A percentile compares a stretch with the other conserved stretches of the same genome.
These are phyloP conservation scores for Stenolophus ochropezus DNA, from an alignment of 2,888 invertebrate genomes.

Conservation along the genomic window DNA sequence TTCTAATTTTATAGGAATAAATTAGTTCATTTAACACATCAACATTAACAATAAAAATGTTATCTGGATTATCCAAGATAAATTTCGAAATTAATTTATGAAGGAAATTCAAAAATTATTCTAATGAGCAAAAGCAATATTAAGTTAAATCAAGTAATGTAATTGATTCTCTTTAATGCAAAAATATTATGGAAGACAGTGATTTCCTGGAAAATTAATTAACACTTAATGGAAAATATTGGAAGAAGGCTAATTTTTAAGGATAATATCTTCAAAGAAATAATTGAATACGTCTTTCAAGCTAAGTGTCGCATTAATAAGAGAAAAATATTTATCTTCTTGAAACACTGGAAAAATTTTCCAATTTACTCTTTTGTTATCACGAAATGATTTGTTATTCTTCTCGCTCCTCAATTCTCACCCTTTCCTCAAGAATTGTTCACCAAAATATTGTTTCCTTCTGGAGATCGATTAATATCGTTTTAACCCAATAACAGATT, in stretches of 20 bases:
- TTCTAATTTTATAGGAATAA: no score
- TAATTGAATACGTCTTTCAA: not conserved
- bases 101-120: no score
- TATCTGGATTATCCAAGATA: no score
- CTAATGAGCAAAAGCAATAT: no score
- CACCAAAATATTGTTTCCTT: no score
- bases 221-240: not conserved
- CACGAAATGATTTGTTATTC: not conserved
- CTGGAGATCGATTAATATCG: no score
- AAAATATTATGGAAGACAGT: not conserved
- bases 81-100: no score
- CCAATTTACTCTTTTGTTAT: not conserved
- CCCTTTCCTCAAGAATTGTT: not conserved
- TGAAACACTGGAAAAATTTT: not conserved
- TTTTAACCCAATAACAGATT: no score
- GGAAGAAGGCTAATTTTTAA: not conserved
- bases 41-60: no score
- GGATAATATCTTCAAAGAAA: not conserved
- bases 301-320: conserved; percentile 5
- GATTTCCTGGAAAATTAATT: not conserved
- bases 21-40: no score
- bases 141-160: not conserved
- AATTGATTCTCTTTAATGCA: not conserved
- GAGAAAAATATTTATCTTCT: conserved; percentile 7
- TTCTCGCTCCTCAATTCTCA: not conserved